A percentile compares a stretch with the other conserved stretches of the same genome.
These are phyloP conservation scores for Drosophila prolongata DNA, from an alignment of 2,888 invertebrate species.

Conservation along the genomic window DNA sequence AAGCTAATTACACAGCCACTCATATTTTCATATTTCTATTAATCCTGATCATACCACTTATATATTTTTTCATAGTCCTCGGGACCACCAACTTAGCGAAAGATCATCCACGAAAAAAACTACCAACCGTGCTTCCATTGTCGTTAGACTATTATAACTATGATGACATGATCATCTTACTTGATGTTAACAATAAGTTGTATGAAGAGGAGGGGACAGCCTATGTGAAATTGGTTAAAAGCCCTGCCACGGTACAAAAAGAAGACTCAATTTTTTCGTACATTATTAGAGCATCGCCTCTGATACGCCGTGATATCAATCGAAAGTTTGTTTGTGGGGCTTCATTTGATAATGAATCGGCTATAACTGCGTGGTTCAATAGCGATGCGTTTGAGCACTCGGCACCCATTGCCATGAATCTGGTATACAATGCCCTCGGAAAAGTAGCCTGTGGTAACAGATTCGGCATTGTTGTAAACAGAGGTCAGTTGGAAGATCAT, in stretches of 20 bases:
- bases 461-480: not conserved
- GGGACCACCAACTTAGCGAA: no score
- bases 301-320: not conserved
- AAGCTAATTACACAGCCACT: not conserved
- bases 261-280: not conserved
- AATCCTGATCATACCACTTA: conserved; percentile 5
- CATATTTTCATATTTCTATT: not conserved
- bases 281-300: not conserved
- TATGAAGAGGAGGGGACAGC: no score
- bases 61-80: not conserved
- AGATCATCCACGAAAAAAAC: no score
- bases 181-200: not conserved
- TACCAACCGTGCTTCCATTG: not conserved
- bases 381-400: conserved; percentile 1
- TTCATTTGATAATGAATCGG: not conserved
- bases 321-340: not conserved
- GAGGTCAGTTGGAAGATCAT: not conserved
- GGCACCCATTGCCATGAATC: conserved; percentile 24
- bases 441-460: not conserved
- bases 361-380: conserved; percentile 1
- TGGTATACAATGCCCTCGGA: conserved; percentile 36
- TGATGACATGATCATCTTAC: conserved; percentile 1
- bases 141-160: not conserved
- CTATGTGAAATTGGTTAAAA: not conserved
- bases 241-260: not conserved